Base-by-base conservation (phyloP, 2,797 vertebrate species). In the Limosa lapponica region DNA sequence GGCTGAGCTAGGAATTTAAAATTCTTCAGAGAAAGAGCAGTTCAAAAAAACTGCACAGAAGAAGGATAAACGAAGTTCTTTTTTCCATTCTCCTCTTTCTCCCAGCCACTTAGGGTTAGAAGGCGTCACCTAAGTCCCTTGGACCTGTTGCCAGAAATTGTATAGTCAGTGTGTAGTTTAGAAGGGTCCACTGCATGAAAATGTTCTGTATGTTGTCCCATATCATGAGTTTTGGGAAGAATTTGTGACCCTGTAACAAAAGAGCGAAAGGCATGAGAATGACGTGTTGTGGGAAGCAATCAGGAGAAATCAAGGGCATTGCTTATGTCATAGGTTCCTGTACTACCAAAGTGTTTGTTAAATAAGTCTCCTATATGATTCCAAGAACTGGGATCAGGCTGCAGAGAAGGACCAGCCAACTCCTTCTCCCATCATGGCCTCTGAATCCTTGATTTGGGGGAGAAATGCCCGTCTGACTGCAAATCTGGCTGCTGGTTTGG, bases 401-500 rank as follows among this genome's bases (percentile, higher is more conserved):
- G 67, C 81, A 89, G 89, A 74, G 74, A n/a, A 84, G 73, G 48
- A 75, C 16, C 48, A 90, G 34, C 44, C 55, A 77, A 64, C 23
- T 90, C 39, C 66, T 94, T 17, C 66, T 93, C 23, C 34, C 32
- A 57, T 64, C 57, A 71, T 61, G 81, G 89, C 90, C 71, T 82
- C 88, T 70, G 43, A 66, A 58, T 95, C 86, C 58, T 65, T 73
- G 30, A 18, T 82, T 12, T 82, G 62, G 73, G 62, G 86, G 39
- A 84, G 49, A 87, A 82, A 49, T 69, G 48, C 66, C 71, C 65
- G 37, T 41, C 73, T 93, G 79, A 27, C 82, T 89, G 80, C 75
- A 78, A 86, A 91, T 67, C 77, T 94, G 92, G 66, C 93, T 89
- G 51, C 51, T 82, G 86, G 27, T 90, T 94, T 96, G 89, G 95